These are phyloP conservation scores for Catharus bicknelli DNA, from an alignment of 2,113 vertebrate species.

Conservation along the genomic window DNA sequence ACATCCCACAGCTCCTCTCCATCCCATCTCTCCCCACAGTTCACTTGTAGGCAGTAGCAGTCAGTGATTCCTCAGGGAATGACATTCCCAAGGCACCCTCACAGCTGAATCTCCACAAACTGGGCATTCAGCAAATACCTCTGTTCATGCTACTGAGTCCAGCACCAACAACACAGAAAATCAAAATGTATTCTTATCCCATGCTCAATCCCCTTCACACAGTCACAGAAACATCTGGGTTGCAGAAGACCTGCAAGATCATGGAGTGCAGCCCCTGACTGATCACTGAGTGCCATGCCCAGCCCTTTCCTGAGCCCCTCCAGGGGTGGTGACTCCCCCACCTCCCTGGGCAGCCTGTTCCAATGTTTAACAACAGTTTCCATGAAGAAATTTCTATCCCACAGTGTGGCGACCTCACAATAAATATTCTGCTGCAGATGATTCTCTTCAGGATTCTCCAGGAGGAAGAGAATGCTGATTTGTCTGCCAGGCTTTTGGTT, in stretches of 20 bases:
- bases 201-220: background rate
- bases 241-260: background rate
- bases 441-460: background rate
- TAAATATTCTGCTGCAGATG: background rate
- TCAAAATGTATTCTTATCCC: background rate
- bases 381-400: background rate
- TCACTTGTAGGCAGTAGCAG: background rate
- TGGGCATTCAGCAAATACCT: accelerated
- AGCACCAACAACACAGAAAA: accelerated
- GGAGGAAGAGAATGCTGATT: background rate
- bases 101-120: background rate
- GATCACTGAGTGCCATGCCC: background rate
- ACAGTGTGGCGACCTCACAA: accelerated
- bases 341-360: background rate
- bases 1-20: background rate
- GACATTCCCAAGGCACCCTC: background rate
- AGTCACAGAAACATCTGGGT: background rate
- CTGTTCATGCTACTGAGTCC: accelerated
- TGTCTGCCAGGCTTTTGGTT: background rate
- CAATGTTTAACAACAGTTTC: background rate
- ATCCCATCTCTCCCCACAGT: background rate
- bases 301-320: background rate
- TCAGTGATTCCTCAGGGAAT: background rate
- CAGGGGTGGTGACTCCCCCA: background rate
- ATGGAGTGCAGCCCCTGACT: background rate